Evolutionary conservation across 2,888 invertebrate species (phyloP).

Genomic region (Chrysodeixis includens): DNA sequence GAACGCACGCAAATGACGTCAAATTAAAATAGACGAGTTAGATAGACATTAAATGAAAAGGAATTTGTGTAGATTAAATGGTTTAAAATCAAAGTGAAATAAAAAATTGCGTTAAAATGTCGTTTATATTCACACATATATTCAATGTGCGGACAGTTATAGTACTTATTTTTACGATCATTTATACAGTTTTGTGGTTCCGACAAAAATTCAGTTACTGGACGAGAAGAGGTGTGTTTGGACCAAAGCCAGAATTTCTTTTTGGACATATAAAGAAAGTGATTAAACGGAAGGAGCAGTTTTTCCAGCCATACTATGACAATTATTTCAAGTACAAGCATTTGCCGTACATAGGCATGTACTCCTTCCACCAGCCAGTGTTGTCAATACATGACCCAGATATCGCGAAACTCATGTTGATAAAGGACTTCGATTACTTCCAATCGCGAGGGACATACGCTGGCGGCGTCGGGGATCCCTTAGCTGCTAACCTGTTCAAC

Average conservation of each 20-base stretch:
- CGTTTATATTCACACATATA: constrained; percentile 47
- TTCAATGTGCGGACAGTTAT: constrained; percentile 62
- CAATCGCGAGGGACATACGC: constrained; percentile 91
- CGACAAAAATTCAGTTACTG: constrained; percentile 89
- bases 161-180: constrained; percentile 57
- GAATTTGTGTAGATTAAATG: constrained; percentile 23
- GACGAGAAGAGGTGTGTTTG: constrained; percentile 88
- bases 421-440: constrained; percentile 91
- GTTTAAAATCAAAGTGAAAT: neutral
- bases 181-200: constrained; percentile 74
- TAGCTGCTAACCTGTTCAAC: constrained; percentile 90
- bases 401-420: constrained; percentile 89
- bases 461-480: constrained; percentile 90
- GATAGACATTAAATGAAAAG: too few species aligned
- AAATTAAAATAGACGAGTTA: constrained; percentile 9
- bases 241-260: constrained; percentile 89
- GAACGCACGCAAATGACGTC: constrained; percentile 35
- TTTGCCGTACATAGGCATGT: constrained; percentile 89
- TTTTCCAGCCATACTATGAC: constrained; percentile 90
- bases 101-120: constrained; percentile 45
- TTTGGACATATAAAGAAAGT: constrained; percentile 90
- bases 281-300: constrained; percentile 87
- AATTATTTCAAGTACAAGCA: constrained; percentile 88
- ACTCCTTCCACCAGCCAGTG: constrained; percentile 90
- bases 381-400: constrained; percentile 90